These are phyloP conservation scores for Chelonus insularis DNA, from an alignment of 1,140 invertebrate genomes.

Conservation along the genomic window DNA sequence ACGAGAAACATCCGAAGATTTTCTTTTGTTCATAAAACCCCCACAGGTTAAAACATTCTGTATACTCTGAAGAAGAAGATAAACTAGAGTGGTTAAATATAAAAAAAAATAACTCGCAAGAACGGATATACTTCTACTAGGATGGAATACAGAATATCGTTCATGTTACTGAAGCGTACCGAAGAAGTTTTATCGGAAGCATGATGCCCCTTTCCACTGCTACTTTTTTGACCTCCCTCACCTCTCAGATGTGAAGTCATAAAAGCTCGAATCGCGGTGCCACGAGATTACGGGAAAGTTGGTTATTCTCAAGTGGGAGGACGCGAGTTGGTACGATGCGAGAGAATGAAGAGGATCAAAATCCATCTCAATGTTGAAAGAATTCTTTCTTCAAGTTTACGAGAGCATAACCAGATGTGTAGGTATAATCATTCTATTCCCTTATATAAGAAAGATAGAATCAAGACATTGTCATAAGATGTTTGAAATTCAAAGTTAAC, in stretches of 20 bases:
- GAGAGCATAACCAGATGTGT: too few species aligned
- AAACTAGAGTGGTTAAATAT: neutral
- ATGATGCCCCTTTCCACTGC: neutral
- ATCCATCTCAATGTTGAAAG: neutral
- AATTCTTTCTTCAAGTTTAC: slow-evolving; percentile 1
- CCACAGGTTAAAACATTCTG: neutral
- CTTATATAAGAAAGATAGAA: too few species aligned
- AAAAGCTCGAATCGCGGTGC: slow-evolving; percentile 26
- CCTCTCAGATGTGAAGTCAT: slow-evolving; percentile 16
- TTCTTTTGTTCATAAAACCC: neutral
- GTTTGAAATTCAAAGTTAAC: too few species aligned
- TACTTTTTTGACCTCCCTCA: neutral
- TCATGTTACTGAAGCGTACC: neutral
- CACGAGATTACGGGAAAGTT: slow-evolving; percentile 23
- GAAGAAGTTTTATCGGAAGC: slow-evolving; percentile 24
- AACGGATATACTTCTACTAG: slow-evolving; percentile 14
- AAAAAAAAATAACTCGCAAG: slow-evolving; percentile 6
- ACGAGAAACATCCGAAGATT: neutral
- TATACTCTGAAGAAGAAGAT: neutral
- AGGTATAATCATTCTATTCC: too few species aligned
- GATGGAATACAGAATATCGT: slow-evolving; percentile 26
- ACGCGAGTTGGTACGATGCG: neutral
- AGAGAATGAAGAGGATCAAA: neutral
- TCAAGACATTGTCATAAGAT: too few species aligned
- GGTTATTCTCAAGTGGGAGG: neutral